Evolutionary conservation across 2,888 invertebrate genomes (phyloP), one percentile per base, ranked within the genome.

Genomic region (Parochlus steinenii): DNA sequence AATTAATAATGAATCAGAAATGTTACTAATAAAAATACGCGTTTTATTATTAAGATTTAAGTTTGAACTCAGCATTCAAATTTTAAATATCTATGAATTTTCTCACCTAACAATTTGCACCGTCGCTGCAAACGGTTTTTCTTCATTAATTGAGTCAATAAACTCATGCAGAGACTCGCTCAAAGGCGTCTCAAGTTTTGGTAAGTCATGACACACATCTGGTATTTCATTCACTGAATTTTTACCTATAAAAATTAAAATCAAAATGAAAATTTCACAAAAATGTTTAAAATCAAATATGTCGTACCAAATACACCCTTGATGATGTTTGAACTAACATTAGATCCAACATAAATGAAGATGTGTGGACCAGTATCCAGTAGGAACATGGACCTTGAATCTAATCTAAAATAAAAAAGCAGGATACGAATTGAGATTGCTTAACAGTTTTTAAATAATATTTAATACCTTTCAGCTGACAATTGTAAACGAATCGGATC

Each of bases 351-450:
- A 55, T 87, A 82, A 33, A 97, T 54, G 31, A 78, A 70, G 61
- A 95, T 74, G 40, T 66, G 66, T 37, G 78, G 74, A 7, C 87
- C 89, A 43, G 78, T 73, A 58, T 98, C 97, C 55, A 98, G 62
- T 3, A 98, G 63, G 56, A 92, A 99, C 7, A 83, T 85, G 19
- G 95, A 97, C 31, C 81, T 76, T 28, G 85, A 65, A 51, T 83
- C 82, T 39, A 89, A 55, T 25, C 25, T 11, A 11, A 5, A 25
- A 7, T 16, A 12, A 10, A 35, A 19, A 17, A 27, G 11, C 22
- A 24, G 14, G 28, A 29, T 10, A 36, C 28, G 12, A 36, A 15
- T 36, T 36, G 46, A 15, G 3, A 4, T 12, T 45, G 34, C 25
- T 42, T 39, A 31, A 12, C 24, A 40, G 32, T 37, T 16, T 22